Evolutionary conservation across 2,888 invertebrate genomes (phyloP), one percentile per base, ranked within the genome.

Genomic region (Myopa testacea): DNA sequence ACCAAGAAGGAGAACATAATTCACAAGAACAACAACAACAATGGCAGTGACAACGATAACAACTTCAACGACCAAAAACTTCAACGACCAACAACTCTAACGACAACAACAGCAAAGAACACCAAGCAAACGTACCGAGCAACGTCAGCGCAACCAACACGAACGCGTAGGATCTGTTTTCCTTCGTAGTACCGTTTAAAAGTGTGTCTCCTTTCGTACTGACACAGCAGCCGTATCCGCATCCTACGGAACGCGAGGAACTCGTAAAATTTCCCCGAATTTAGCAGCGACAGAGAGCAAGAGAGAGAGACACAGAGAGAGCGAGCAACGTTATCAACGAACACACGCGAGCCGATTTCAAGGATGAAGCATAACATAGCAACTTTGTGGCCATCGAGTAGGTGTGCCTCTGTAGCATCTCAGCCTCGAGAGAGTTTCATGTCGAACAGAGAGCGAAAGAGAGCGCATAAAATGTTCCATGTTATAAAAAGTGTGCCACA

Each of bases 121-220:
- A 40, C 40, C 37, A 38, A 52, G 19, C 62, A 63, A 65, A 34
- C 63, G 38, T 40, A 75, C 45, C 68, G 52, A 69, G 50, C 69
- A 52, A 55, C 37, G 12, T 26, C 26, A 70, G 19, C 19, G 40
- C 10, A 26, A 67, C 65, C 67, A 63, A 75, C 68, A 68, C 75
- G 60, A 75, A 60, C 75, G 52, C 63, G 52, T 26, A 45, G 50
- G 26, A 52, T 50, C 19, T 67, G 37, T n/a, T 10, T 58, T 75
- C 45, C 69, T 68, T 19, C 68, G 68, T n/a, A 69, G 69, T 40
- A 75, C 75, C 75, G 75, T 69, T 68, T 34, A 37, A 69, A 75
- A 75, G 75, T 75, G 68, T 45, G 69, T 65, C 75, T 68, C 40
- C 68, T 55, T 69, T 69, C 75, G 75, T 60, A 75, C 75, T 75